These are phyloP conservation scores for Paratrypauchen microcephalus DNA, from an alignment of 2,797 vertebrate genomes.

Conservation along the genomic window DNA sequence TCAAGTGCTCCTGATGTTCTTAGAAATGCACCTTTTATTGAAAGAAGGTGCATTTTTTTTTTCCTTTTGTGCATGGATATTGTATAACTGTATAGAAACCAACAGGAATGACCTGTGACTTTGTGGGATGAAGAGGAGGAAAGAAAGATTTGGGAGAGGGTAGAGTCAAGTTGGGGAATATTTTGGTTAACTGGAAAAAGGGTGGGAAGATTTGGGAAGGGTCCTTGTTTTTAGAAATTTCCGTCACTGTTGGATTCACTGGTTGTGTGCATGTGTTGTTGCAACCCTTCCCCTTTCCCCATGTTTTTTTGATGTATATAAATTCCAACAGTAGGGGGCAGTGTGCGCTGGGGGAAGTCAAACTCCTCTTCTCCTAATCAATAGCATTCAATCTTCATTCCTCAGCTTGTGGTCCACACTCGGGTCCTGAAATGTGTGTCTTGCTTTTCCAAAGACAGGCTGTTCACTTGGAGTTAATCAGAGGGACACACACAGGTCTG, in stretches of 20 bases:
- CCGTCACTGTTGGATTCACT: constrained; percentile 77
- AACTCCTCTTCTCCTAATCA: constrained; percentile 74
- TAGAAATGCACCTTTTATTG: constrained; percentile 81
- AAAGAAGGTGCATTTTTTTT: constrained; percentile 66
- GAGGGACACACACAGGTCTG: constrained; percentile 72
- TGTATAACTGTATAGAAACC: constrained; percentile 92
- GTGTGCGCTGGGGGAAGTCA: constrained; percentile 75
- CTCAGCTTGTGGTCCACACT: constrained; percentile 67
- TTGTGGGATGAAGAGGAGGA: constrained; percentile 67
- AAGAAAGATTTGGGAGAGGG: constrained; percentile 63
- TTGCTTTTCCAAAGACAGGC: constrained; percentile 78
- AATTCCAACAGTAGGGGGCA: constrained; percentile 77
- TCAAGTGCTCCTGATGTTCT: constrained; percentile 93
- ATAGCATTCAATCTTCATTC: constrained; percentile 76
- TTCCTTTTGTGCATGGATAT: constrained; percentile 92
- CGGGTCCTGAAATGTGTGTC: constrained; percentile 73
- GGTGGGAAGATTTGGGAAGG: constrained; percentile 68
- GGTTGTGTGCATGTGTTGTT: constrained; percentile 74
- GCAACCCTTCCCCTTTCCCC: constrained; percentile 56
- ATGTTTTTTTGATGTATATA: constrained; percentile 80
- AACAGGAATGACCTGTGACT: constrained; percentile 86
- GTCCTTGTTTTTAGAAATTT: constrained; percentile 79
- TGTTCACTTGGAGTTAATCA: constrained; percentile 81
- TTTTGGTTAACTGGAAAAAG: constrained; percentile 62
- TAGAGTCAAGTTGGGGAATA: constrained; percentile 66